phyloP scores from a whole-genome alignment of 2,888 invertebrate species.

The Oasisia sp. region DNA sequence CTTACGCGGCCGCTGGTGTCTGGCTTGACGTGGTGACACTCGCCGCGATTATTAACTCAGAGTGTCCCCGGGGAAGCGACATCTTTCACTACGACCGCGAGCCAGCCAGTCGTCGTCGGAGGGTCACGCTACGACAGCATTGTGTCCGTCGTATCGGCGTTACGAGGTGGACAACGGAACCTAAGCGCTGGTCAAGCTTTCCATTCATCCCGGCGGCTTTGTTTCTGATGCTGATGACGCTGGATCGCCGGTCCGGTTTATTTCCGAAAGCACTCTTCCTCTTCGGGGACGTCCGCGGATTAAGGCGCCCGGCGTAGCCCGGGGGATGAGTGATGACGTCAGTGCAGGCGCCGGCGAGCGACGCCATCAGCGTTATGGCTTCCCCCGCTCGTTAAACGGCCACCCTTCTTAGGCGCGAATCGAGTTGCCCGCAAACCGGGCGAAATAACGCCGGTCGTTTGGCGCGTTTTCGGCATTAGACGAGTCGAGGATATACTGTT shows the following conservation, averaged over 20 bases:
- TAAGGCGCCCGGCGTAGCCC: background rate
- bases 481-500: background rate
- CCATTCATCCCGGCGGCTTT: background rate
- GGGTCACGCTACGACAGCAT: background rate
- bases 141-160: background rate
- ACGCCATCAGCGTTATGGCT: background rate
- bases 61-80: background rate
- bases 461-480: background rate
- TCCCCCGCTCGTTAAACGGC: conserved; percentile 9
- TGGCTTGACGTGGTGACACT: background rate
- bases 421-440: background rate
- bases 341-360: background rate
- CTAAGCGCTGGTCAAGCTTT: background rate
- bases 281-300: background rate
- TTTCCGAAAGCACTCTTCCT: background rate
- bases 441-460: background rate
- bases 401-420: conserved; percentile 6
- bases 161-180: background rate
- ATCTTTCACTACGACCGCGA: background rate
- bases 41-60: background rate
- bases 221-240: background rate
- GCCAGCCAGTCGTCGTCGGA: background rate
- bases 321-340: background rate
- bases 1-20: background rate
- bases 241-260: background rate